Base-by-base conservation (phyloP, 2,888 invertebrate genomes). In the Nasonovia ribisnigri region DNA sequence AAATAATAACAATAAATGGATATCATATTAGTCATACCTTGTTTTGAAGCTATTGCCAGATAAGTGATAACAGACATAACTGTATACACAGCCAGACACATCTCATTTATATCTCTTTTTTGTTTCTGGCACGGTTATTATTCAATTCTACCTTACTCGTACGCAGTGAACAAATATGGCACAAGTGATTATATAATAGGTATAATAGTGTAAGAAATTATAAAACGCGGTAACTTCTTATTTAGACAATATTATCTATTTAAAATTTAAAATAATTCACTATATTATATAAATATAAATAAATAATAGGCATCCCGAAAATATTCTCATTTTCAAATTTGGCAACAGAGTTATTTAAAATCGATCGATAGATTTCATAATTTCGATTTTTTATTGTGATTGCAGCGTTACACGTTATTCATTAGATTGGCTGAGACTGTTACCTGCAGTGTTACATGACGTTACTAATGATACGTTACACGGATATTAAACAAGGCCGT, bases 31-130 rank as follows among this genome's bases (percentile, higher is more conserved):
- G 87, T 87, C 46, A 87, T 46, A 24, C 77, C 36, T 36, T 77
- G 36, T 77, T 77, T 77, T 77, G 77, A 77, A 77, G 36, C 77
- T 77, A 77, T 77, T 77, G 36, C 36, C 77, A 77, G 77, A 77
- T n/a, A n/a, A n/a, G n/a, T n/a, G n/a, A n/a, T 77, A 36, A 36
- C 77, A 77, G 36, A 77, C 77, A 77, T 36, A 77, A 36, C 36
- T 77, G 77, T 77, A n/a, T n/a, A 20, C 36, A 77, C 77, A 11
- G 20, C 77, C 77, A 77, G 77, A 77, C 77, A 77, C 77, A 77
- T 77, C 77, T 77, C 36, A 77, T 20, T 77, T 77, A 20, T 77
- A 77, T 77, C 36, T 77, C 8, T 6, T 77, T 20, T 77, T 77
- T 51, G 13, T 77, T 77, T 77, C 36, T 77, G 77, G 36, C 77